Conservation (phyloP, 2,113 vertebrate species). For the Scatophagus argus region DNA sequence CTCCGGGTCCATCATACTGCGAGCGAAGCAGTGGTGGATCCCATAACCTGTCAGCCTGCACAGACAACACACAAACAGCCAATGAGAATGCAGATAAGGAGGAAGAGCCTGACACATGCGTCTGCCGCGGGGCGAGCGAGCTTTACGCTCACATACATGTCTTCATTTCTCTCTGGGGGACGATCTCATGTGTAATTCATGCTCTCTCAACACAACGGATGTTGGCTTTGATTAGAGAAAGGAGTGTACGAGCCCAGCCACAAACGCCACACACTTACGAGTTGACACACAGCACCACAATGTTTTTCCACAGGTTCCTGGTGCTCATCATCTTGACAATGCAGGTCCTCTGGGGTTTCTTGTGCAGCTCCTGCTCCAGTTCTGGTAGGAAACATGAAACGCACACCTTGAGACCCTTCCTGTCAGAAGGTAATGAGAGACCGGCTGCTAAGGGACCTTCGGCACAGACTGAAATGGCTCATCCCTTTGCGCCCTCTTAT, state of each 20-base stretch:
- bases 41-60: conserved; percentile 93
- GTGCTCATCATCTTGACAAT: conserved; percentile 95
- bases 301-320: conserved; percentile 98
- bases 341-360: conserved; percentile 92
- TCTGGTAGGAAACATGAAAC: conserved; percentile 83
- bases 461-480: conserved; percentile 28
- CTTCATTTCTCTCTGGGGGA: conserved; percentile 18
- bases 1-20: conserved; percentile 94
- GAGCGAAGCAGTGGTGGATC: conserved; percentile 97
- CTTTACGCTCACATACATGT: neutral
- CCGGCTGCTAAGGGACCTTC: conserved; percentile 23
- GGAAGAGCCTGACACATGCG: neutral
- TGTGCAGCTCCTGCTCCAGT: conserved; percentile 92
- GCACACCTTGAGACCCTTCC: conserved; percentile 57
- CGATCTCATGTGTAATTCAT: conserved; percentile 45
- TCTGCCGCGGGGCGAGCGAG: conserved; percentile 10
- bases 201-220: conserved; percentile 39
- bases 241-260: conserved; percentile 9
- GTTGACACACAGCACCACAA: conserved; percentile 96
- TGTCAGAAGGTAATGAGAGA: conserved; percentile 52
- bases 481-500: conserved; percentile 23
- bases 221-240: conserved; percentile 42
- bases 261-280: conserved; percentile 89
- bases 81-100: neutral
- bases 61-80: conserved; percentile 8